These are phyloP conservation scores for Microtus montanus DNA, from an alignment of 2,113 vertebrate genomes.

Conservation along the genomic window DNA sequence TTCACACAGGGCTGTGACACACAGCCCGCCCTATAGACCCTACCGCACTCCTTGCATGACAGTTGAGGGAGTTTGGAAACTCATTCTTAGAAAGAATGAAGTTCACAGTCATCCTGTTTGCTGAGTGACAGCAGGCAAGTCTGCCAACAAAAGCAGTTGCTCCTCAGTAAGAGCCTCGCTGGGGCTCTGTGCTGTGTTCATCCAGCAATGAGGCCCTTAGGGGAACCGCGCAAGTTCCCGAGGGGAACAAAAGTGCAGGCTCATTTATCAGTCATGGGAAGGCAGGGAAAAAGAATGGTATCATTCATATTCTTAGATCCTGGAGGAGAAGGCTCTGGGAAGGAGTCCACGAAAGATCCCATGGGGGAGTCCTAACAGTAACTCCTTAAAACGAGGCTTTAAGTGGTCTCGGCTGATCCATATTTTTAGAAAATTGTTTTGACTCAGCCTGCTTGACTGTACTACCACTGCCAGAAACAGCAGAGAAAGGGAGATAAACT, in stretches of 20 bases:
- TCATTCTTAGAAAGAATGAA: not conserved
- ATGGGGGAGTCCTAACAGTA: conserved; percentile 33
- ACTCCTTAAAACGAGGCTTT: conserved; percentile 70
- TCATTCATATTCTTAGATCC: conserved; percentile 28
- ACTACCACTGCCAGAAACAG: conserved; percentile 57
- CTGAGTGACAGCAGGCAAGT: no score
- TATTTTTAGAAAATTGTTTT: conserved; percentile 78
- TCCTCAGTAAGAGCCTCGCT: not conserved
- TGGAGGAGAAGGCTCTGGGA: conserved; percentile 49
- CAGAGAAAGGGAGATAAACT: conserved; percentile 58
- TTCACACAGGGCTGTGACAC: not conserved
- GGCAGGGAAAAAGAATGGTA: not conserved
- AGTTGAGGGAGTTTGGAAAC: not conserved
- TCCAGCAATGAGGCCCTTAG: not conserved
- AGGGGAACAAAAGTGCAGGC: not conserved
- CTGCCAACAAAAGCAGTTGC: not conserved
- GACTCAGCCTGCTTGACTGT: conserved; percentile 55
- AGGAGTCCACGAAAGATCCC: conserved; percentile 22
- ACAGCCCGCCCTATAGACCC: not conserved
- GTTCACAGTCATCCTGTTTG: not conserved
- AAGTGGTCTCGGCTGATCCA: conserved; percentile 59
- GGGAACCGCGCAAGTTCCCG: not conserved
- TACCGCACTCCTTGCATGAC: not conserved
- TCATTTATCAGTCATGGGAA: not conserved
- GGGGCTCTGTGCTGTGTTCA: not conserved